Evolutionary conservation across 2,113 vertebrate species (phyloP).

Genomic region (Pygoscelis adeliae): DNA sequence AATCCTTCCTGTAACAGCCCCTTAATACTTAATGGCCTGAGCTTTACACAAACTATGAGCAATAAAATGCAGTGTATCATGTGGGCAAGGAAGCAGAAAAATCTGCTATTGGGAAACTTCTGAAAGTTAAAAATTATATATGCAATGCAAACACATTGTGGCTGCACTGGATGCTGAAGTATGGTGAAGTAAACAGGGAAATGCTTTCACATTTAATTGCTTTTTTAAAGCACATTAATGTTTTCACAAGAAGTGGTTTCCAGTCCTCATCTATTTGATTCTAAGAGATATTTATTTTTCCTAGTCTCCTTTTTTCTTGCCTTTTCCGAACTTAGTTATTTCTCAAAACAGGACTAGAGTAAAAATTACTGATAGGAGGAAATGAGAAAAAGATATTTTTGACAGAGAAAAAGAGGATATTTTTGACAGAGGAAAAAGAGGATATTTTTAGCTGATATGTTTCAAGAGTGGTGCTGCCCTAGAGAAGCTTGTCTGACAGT

Average conservation of each 20-base stretch:
- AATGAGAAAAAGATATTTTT: background rate
- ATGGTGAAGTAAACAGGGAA: slow-evolving; percentile 20
- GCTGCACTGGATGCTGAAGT: background rate
- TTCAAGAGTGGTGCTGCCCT: background rate
- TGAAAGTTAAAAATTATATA: background rate
- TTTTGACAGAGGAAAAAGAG: background rate
- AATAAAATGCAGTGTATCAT: background rate
- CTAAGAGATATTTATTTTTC: background rate
- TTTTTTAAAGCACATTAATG: background rate
- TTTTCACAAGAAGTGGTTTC: slow-evolving; percentile 16
- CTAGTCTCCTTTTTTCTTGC: background rate
- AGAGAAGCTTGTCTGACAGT: background rate
- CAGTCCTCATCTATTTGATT: background rate
- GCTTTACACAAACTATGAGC: background rate
- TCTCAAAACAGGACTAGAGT: background rate
- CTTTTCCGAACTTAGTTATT: background rate
- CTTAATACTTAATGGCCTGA: background rate
- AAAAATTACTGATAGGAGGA: background rate
- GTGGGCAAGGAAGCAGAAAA: background rate
- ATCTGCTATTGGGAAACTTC: background rate
- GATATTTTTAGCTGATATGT: background rate
- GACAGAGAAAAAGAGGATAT: background rate
- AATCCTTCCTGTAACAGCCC: slow-evolving; percentile 26
- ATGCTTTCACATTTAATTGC: slow-evolving; percentile 1
- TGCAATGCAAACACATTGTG: background rate